phyloP scores from a whole-genome alignment of 2,113 vertebrate genomes.

The Takifugu bimaculatus region DNA sequence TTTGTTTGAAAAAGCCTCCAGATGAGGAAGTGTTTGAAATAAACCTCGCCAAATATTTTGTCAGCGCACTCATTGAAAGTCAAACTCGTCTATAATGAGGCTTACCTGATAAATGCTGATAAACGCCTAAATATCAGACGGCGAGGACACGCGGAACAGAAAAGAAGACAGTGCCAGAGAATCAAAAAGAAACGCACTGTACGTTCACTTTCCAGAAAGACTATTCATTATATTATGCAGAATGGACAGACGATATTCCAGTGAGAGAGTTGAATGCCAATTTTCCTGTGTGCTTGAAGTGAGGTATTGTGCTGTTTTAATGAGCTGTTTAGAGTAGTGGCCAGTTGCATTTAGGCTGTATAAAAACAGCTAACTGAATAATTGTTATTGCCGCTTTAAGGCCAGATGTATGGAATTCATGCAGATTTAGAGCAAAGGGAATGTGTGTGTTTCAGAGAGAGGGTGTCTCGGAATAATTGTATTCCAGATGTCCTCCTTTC shows the following conservation, averaged over 20 bases:
- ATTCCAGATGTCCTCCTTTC: slow-evolving; percentile 63
- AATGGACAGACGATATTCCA: slow-evolving; percentile 48
- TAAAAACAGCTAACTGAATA: slow-evolving; percentile 57
- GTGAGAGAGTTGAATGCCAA: slow-evolving; percentile 49
- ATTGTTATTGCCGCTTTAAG: slow-evolving; percentile 65
- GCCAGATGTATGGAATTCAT: slow-evolving; percentile 66
- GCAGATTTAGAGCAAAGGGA: slow-evolving; percentile 59
- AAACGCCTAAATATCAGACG: slow-evolving; percentile 22
- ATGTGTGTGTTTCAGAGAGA: slow-evolving; percentile 3
- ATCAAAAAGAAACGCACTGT: slow-evolving; percentile 47
- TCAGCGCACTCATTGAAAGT: no score
- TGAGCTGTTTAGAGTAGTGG: slow-evolving; percentile 69
- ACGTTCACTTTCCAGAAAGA: slow-evolving; percentile 40
- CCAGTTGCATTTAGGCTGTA: slow-evolving; percentile 51
- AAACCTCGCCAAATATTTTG: no score
- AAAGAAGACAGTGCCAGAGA: slow-evolving; percentile 30
- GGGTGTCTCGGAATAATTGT: slow-evolving; percentile 59
- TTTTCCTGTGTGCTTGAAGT: slow-evolving; percentile 60
- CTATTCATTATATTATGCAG: slow-evolving; percentile 51
- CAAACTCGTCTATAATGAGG: background rate
- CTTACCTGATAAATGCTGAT: slow-evolving; percentile 11
- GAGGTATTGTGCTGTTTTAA: slow-evolving; percentile 65
- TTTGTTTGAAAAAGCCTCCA: no score
- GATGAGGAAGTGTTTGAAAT: no score
- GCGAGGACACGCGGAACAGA: slow-evolving; percentile 10